phyloP scores from a whole-genome alignment of 2,113 vertebrate genomes.

The Proteles cristata region DNA sequence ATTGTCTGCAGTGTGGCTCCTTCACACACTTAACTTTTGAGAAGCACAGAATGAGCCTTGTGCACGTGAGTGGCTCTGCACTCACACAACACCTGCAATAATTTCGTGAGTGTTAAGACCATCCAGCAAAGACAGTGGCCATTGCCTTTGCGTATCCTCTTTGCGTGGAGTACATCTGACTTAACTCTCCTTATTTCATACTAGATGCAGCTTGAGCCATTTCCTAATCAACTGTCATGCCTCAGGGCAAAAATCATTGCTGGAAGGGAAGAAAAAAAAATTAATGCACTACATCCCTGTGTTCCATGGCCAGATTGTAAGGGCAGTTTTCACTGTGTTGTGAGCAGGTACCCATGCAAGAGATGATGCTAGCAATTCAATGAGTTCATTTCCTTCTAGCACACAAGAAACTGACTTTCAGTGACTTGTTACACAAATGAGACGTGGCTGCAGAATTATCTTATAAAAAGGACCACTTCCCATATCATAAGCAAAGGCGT shows the following conservation, averaged over 20 bases:
- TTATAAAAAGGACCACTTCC: background rate
- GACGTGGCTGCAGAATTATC: background rate
- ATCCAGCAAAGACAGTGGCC: slow-evolving; percentile 35
- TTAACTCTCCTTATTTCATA: slow-evolving; percentile 73
- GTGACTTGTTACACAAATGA: background rate
- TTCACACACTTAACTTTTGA: background rate
- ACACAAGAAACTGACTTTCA: background rate
- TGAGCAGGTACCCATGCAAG: background rate
- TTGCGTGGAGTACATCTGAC: background rate
- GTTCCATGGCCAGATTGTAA: no score
- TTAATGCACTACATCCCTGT: background rate
- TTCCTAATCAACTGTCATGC: slow-evolving; percentile 70
- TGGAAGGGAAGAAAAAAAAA: slow-evolving; percentile 51
- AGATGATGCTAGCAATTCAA: no score
- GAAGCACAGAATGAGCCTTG: background rate
- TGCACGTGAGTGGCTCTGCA: background rate
- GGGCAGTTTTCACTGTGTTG: fast-evolving
- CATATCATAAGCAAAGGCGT: background rate
- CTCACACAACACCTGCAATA: background rate
- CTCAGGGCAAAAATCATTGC: slow-evolving; percentile 68
- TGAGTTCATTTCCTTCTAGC: background rate
- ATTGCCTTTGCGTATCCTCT: background rate
- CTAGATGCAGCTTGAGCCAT: slow-evolving; percentile 1
- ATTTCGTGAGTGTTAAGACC: background rate
- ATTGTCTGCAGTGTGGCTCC: background rate